Conservation (phyloP, 2,113 vertebrate species). For the Trogon melanurus region DNA sequence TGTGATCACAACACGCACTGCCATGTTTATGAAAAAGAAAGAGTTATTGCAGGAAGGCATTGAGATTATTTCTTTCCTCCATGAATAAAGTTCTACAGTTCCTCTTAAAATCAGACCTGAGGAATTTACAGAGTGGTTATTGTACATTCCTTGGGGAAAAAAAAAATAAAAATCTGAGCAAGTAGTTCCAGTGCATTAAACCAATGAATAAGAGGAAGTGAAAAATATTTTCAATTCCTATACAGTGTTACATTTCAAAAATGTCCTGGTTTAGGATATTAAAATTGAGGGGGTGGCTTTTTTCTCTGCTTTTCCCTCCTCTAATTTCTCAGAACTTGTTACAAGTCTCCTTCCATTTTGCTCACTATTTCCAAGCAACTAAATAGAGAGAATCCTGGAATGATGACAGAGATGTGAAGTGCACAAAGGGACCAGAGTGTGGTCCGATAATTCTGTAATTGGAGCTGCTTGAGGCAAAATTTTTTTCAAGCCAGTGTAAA, state of each 20-base stretch:
- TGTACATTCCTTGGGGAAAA: slow-evolving; percentile 30
- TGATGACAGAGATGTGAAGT: slow-evolving; percentile 57
- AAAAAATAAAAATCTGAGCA: neutral
- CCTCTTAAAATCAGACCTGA: slow-evolving; percentile 59
- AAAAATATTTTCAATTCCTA: slow-evolving; percentile 68
- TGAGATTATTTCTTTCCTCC: slow-evolving; percentile 39
- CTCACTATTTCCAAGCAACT: slow-evolving; percentile 70
- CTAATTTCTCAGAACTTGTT: slow-evolving; percentile 68
- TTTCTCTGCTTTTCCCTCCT: neutral
- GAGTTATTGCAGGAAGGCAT: slow-evolving; percentile 12
- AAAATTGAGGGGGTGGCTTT: neutral
- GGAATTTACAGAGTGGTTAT: slow-evolving; percentile 65
- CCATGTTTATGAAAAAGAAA: neutral
- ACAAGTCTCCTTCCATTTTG: slow-evolving; percentile 70
- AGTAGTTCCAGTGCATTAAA: slow-evolving; percentile 64
- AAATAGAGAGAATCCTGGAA: slow-evolving; percentile 63
- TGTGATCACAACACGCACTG: neutral
- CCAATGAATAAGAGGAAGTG: slow-evolving; percentile 64
- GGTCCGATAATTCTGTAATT: slow-evolving; percentile 64
- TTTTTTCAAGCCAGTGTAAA: slow-evolving; percentile 56
- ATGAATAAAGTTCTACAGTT: slow-evolving; percentile 19
- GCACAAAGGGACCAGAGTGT: slow-evolving; percentile 60
- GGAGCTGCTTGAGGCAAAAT: slow-evolving; percentile 41
- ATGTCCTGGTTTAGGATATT: slow-evolving; percentile 16
- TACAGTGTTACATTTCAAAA: slow-evolving; percentile 68